Percentiles rank a stretch among this genome's conserved stretches.
Conservation (phyloP, 1,140 invertebrate genomes). For the Nilaparvata lugens region DNA sequence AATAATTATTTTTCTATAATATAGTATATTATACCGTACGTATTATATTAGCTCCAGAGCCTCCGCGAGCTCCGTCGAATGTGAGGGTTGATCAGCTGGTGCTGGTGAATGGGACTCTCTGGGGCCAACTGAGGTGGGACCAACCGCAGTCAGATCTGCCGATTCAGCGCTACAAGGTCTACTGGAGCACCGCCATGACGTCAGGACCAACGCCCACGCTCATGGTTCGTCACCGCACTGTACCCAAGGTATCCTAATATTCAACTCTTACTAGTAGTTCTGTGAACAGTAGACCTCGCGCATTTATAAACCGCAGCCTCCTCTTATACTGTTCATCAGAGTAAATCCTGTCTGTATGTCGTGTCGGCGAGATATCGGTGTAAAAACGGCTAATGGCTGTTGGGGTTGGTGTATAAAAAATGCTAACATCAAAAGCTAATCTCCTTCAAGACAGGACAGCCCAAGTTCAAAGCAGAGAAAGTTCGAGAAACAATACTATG, state of each 20-base stretch:
- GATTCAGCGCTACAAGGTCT: constrained; percentile 39
- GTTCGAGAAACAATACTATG: too few species aligned
- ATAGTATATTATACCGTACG: not conserved
- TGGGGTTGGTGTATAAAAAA: too few species aligned
- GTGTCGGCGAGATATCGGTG: too few species aligned
- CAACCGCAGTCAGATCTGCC: constrained; percentile 54
- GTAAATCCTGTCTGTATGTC: too few species aligned
- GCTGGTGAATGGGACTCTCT: constrained; percentile 40
- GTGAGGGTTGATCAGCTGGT: constrained; percentile 45
- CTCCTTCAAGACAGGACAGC: too few species aligned
- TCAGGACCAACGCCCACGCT: not conserved
- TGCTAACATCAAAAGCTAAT: too few species aligned
- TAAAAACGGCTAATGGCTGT: too few species aligned
- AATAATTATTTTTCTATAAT: not conserved
- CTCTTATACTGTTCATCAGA: too few species aligned
- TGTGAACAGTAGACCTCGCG: too few species aligned
- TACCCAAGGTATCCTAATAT: not conserved
- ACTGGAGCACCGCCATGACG: not conserved
- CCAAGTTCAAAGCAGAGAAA: too few species aligned
- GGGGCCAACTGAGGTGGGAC: constrained; percentile 48
- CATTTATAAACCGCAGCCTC: too few species aligned
- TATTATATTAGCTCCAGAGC: constrained; percentile 44
- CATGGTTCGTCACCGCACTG: constrained; percentile 3
- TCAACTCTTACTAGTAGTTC: not conserved
- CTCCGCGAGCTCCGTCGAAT: constrained; percentile 52